Conservation (phyloP, 2,888 invertebrate genomes). For the Catocala sponsa region DNA sequence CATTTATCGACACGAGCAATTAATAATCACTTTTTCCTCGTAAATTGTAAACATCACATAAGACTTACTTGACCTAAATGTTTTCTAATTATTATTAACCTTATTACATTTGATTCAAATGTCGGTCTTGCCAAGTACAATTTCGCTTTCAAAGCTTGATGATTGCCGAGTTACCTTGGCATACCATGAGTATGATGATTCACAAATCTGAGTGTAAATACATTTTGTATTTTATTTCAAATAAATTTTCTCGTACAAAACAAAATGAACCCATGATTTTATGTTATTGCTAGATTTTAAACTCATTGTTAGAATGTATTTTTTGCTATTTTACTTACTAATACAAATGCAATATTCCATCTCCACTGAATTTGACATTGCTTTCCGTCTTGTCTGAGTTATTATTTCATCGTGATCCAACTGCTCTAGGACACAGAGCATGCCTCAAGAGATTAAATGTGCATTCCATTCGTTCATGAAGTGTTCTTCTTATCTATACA, state of each 20-base stretch:
- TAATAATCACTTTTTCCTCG: background rate
- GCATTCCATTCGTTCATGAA: conserved; percentile 46
- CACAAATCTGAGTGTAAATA: too few relatives aligned
- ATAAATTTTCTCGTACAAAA: too few relatives aligned
- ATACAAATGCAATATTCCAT: too few relatives aligned
- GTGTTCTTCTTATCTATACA: conserved; percentile 51
- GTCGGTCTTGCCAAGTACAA: conserved; percentile 10
- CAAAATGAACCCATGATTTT: too few relatives aligned
- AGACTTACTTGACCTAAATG: background rate
- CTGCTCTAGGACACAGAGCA: background rate
- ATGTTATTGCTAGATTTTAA: too few relatives aligned
- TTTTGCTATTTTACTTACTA: too few relatives aligned
- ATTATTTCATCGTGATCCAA: background rate
- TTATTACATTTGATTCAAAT: conserved; percentile 14
- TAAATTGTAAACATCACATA: conserved; percentile 3
- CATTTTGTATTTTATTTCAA: too few relatives aligned
- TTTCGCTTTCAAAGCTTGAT: conserved; percentile 25
- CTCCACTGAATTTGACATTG: too few relatives aligned
- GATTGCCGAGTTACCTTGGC: conserved; percentile 20
- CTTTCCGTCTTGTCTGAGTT: background rate
- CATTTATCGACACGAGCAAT: too few relatives aligned
- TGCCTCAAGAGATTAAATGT: conserved; percentile 15
- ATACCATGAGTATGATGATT: background rate
- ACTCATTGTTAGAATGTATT: too few relatives aligned
- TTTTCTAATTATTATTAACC: background rate